A percentile compares a stretch with the other conserved stretches of the same genome.
Conservation (phyloP, 2,797 vertebrate species). For the Discoglossus pictus region DNA sequence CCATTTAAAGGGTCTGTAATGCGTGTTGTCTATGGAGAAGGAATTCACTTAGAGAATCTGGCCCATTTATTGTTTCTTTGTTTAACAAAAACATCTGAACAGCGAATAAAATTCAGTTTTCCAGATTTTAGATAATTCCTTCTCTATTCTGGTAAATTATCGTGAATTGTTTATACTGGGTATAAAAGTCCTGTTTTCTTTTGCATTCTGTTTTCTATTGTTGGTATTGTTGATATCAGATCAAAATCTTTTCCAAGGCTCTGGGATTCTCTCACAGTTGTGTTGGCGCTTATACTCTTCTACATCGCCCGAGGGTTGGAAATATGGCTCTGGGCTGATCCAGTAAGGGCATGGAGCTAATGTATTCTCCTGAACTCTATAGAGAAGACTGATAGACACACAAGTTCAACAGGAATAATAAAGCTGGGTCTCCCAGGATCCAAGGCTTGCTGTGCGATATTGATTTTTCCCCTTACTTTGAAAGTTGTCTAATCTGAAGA, state of each 20-base stretch:
- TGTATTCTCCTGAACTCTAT: conserved; percentile 45
- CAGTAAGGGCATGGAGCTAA: conserved; percentile 29
- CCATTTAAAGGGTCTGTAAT: too few relatives aligned
- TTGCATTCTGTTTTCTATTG: not conserved
- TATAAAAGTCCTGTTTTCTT: not conserved
- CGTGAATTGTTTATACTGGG: too few relatives aligned
- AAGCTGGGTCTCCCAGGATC: conserved; percentile 39
- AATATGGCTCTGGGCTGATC: conserved; percentile 40
- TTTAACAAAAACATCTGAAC: too few relatives aligned
- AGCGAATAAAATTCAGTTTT: too few relatives aligned
- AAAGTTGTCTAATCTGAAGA: conserved; percentile 40
- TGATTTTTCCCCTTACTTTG: conserved; percentile 33
- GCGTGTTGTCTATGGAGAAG: too few relatives aligned
- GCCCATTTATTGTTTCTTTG: too few relatives aligned
- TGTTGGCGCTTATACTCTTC: conserved; percentile 1
- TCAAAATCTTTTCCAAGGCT: not conserved
- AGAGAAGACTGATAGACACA: conserved; percentile 45
- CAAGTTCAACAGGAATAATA: conserved; percentile 39
- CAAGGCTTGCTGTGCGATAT: conserved; percentile 32
- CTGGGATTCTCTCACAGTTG: conserved; percentile 18
- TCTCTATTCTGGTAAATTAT: too few relatives aligned
- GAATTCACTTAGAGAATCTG: too few relatives aligned
- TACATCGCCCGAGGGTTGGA: conserved; percentile 43
- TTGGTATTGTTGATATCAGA: not conserved
- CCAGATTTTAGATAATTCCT: too few relatives aligned